Base-by-base conservation (phyloP, 2,113 vertebrate genomes). In the Pampusana beccarii region DNA sequence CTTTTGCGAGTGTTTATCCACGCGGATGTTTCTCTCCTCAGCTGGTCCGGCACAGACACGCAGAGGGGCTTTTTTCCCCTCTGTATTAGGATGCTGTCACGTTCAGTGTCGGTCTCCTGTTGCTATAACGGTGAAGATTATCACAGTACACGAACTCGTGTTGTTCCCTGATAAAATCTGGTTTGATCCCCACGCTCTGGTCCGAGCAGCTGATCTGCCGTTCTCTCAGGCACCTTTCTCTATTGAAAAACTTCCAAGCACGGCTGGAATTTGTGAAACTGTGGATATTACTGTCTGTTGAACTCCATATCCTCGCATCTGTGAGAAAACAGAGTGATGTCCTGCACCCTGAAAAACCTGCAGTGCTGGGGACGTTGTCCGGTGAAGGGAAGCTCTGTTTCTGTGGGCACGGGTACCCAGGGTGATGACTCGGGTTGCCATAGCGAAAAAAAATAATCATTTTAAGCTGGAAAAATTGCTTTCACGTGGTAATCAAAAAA, bases 1-100 rank as follows among this genome's bases (percentile, higher is more conserved):
- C 16, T 29, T 72, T 53, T 0, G 0, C 25, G 46, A 57, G 24
- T 25, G 28, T 75, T 92, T 42, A 16, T 44, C 61, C 31, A 5
- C 46, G 69, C 82, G 71, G 82, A 26, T 50, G 89, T 90, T 93
- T 90, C 69, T 81, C 65, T 72, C 65, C 56, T 92, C 79, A 57
- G 78, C 67, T 51, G 58, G 28, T 57, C 23, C 3, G 5, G 13
- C 17, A 16, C n/a, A 58, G 66, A 75, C 48, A 33, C 8, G 23
- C 29, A 23, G 84, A 72, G 54, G 24, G 80, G 67, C 42, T 44
- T 82, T 65, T 81, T 65, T 7, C 18, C 33, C 13, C 67, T 80
- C n/a, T 26, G 10, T 31, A 9, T 31, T 64, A 29, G 33, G 48
- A 24, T 69, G 26, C 24, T 23, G 80, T 78, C 18, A 6, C 17